These are phyloP conservation scores for Xyliphius kryptos DNA, from an alignment of 2,113 vertebrate genomes.

Conservation along the genomic window DNA sequence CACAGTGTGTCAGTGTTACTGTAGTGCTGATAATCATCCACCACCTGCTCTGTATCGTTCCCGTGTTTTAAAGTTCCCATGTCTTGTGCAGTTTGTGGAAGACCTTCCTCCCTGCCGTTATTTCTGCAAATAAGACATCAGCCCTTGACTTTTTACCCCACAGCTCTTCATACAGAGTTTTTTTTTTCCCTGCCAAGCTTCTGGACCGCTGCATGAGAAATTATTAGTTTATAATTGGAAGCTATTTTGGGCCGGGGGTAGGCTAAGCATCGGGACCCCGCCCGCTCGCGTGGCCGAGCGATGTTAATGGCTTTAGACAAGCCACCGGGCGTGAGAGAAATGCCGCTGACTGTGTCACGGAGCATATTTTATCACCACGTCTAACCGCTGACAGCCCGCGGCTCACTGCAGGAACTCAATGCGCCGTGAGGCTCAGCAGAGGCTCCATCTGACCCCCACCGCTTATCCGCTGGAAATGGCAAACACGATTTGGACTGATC, in stretches of 20 bases:
- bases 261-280: slow-evolving; percentile 53
- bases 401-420: slow-evolving; percentile 56
- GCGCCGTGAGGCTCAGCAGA: slow-evolving; percentile 35
- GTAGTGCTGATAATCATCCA: too few relatives aligned
- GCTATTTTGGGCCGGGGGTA: slow-evolving; percentile 41
- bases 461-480: slow-evolving; percentile 20
- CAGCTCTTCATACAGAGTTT: neutral
- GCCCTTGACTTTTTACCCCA: neutral
- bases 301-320: slow-evolving; percentile 70
- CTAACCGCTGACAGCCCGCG: slow-evolving; percentile 61
- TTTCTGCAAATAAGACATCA: neutral
- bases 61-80: too few relatives aligned
- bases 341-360: slow-evolving; percentile 66
- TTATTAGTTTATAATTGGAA: slow-evolving; percentile 56
- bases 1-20: too few relatives aligned
- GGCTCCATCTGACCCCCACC: slow-evolving; percentile 24
- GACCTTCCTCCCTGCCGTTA: slow-evolving; percentile 2
- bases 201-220: slow-evolving; percentile 52
- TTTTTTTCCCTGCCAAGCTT: slow-evolving; percentile 38
- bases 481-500: slow-evolving; percentile 16
- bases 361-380: slow-evolving; percentile 69
- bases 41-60: too few relatives aligned
- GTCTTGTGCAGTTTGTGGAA: slow-evolving; percentile 15
- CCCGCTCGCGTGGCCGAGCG: slow-evolving; percentile 50
- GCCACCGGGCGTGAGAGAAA: slow-evolving; percentile 62